phyloP scores from a whole-genome alignment of 2,888 invertebrate genomes.

The Prosapia bicincta region DNA sequence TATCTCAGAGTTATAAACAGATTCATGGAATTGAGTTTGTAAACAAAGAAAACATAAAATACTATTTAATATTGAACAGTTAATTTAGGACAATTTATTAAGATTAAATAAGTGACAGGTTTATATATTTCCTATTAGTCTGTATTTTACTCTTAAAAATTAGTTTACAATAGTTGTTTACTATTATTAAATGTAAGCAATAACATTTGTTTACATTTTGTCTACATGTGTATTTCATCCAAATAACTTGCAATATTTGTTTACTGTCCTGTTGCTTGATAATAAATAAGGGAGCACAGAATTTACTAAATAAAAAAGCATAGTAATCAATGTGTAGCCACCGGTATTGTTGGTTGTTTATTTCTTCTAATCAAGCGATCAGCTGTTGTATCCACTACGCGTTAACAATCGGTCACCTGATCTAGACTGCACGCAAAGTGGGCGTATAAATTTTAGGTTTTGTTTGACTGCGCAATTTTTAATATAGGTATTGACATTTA shows the following conservation, averaged over 20 bases:
- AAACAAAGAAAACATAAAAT: too few species aligned
- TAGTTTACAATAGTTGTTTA: background rate
- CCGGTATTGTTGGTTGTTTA: background rate
- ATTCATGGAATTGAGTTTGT: too few species aligned
- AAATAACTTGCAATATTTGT: background rate
- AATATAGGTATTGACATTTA: too few species aligned
- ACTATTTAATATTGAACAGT: too few species aligned
- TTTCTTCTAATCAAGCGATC: background rate
- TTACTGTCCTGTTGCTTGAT: background rate
- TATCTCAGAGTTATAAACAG: too few species aligned
- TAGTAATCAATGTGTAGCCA: background rate
- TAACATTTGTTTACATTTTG: background rate
- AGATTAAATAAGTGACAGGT: too few species aligned
- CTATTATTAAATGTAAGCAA: background rate
- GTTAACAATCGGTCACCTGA: background rate
- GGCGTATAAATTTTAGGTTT: too few species aligned
- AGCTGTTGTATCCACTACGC: background rate
- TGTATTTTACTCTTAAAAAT: too few species aligned
- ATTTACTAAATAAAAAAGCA: background rate
- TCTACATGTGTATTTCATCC: background rate
- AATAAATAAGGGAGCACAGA: background rate
- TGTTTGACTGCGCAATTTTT: too few species aligned
- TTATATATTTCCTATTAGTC: too few species aligned
- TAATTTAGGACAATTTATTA: too few species aligned
- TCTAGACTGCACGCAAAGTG: background rate